Evolutionary conservation across 2,797 vertebrate species (phyloP).

Genomic region (Lateolabrax maculatus): DNA sequence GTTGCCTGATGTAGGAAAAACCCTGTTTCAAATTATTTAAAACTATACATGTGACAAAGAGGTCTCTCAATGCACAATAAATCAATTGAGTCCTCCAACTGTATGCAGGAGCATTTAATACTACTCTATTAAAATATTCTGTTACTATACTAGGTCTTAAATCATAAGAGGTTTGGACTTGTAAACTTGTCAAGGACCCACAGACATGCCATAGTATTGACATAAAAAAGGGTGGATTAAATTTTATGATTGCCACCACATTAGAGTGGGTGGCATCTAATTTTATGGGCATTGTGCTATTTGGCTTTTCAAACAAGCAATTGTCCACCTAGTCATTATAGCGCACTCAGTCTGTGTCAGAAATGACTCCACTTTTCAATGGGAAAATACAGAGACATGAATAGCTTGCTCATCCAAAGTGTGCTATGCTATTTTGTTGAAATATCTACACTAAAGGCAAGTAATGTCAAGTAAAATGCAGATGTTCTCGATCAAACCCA

Average conservation of each 20-base stretch:
- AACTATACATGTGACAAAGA: not conserved
- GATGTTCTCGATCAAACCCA: conserved; percentile 63
- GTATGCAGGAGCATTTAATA: not conserved
- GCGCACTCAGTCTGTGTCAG: not conserved
- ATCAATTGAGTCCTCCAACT: not conserved
- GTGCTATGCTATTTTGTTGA: conserved; percentile 23
- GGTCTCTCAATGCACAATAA: not conserved
- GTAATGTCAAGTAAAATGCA: conserved; percentile 48
- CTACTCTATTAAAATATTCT: not conserved
- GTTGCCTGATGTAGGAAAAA: not conserved
- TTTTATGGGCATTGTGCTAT: not conserved
- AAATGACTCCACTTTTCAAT: conserved; percentile 37
- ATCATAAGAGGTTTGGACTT: conserved; percentile 10
- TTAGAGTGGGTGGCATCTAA: conserved; percentile 11
- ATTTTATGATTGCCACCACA: conserved; percentile 26
- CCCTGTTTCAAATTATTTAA: not conserved
- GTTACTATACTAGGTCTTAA: not conserved
- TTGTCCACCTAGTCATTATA: conserved; percentile 7
- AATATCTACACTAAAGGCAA: conserved; percentile 47
- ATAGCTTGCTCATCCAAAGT: conserved; percentile 19
- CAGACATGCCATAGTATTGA: not conserved
- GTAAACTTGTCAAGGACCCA: conserved; percentile 12
- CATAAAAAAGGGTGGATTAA: conserved; percentile 5
- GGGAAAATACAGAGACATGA: conserved; percentile 18
- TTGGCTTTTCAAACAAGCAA: conserved; percentile 3